phyloP scores from a whole-genome alignment of 1,140 invertebrate genomes.

The Drosophila lacteicornis region DNA sequence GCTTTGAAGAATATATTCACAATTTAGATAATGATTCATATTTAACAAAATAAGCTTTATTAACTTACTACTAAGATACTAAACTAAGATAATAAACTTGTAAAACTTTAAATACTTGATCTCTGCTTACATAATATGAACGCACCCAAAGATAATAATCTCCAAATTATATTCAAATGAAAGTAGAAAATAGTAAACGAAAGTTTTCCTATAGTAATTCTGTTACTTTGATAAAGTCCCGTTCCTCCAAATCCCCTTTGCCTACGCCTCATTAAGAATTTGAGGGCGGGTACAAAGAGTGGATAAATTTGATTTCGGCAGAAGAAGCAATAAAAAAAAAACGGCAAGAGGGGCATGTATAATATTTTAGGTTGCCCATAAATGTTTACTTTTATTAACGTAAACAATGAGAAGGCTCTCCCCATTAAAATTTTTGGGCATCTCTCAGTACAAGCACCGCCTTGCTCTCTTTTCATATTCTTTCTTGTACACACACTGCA shows the following conservation, averaged over 20 bases:
- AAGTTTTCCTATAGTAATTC: too few species aligned
- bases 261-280: background rate
- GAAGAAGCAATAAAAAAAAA: constrained; percentile 14
- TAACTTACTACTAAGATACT: too few species aligned
- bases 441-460: constrained; percentile 3
- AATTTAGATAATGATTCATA: background rate
- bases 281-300: background rate
- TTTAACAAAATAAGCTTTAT: too few species aligned
- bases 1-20: background rate
- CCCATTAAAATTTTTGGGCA: background rate
- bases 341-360: constrained; percentile 3
- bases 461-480: background rate
- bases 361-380: constrained; percentile 21
- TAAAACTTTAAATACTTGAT: too few species aligned
- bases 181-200: too few species aligned
- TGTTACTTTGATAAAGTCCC: too few species aligned
- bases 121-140: too few species aligned
- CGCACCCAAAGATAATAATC: too few species aligned
- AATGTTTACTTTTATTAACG: constrained; percentile 40
- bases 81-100: too few species aligned
- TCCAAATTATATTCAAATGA: too few species aligned
- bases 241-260: background rate
- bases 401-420: constrained; percentile 23
- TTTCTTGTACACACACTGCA: constrained; percentile 29
- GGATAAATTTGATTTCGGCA: background rate